phyloP scores from a whole-genome alignment of 2,888 invertebrate genomes.

The Agrotis exclamationis region DNA sequence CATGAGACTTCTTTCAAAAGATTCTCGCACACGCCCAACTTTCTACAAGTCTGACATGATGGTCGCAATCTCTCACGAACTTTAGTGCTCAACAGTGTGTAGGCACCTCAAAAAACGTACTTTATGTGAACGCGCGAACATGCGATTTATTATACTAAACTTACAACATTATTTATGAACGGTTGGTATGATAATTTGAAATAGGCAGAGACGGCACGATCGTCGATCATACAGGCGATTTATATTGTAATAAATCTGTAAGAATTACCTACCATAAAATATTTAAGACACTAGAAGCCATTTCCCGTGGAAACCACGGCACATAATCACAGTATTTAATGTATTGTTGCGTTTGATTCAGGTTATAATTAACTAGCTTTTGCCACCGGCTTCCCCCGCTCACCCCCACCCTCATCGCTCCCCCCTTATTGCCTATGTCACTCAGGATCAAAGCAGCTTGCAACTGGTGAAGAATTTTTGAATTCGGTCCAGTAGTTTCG shows the following conservation, averaged over 20 bases:
- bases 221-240: too few relatives aligned
- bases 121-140: conserved; percentile 22
- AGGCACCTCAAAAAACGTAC: conserved; percentile 44
- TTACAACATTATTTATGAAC: conserved; percentile 51
- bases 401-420: too few relatives aligned
- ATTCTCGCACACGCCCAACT: conserved; percentile 39
- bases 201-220: background rate
- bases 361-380: too few relatives aligned
- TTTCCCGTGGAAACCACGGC: too few relatives aligned
- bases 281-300: too few relatives aligned
- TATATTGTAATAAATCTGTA: background rate
- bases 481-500: too few relatives aligned
- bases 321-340: too few relatives aligned
- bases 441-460: too few relatives aligned
- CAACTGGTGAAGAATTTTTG: too few relatives aligned
- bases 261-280: background rate
- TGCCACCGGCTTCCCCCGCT: too few relatives aligned
- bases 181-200: background rate
- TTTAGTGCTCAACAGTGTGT: conserved; percentile 38
- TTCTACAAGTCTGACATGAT: conserved; percentile 26
- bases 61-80: conserved; percentile 53
- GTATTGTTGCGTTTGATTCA: too few relatives aligned
- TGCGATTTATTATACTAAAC: conserved; percentile 54
- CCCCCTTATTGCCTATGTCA: too few relatives aligned
- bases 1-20: conserved; percentile 24